A percentile compares a stretch with the other conserved stretches of the same genome.
Evolutionary conservation across 2,113 vertebrate species (phyloP).

Genomic region (Clarias batrachus): DNA sequence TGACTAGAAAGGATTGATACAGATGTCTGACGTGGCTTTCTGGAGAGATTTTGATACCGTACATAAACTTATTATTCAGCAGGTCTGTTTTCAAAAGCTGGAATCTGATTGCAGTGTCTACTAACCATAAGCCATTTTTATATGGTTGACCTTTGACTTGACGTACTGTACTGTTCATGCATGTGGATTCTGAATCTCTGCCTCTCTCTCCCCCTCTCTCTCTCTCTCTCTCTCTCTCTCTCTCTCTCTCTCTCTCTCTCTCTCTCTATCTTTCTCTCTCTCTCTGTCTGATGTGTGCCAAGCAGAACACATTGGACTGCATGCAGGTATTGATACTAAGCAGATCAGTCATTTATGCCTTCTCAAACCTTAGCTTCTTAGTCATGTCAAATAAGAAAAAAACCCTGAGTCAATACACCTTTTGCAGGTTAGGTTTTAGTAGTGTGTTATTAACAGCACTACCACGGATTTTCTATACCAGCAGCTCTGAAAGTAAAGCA

Average conservation of each 20-base stretch:
- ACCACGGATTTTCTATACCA: background rate
- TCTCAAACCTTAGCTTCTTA: background rate
- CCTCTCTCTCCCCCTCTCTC: slow-evolving; percentile 29
- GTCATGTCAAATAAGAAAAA: background rate
- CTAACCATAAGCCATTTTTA: slow-evolving; percentile 32
- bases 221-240: slow-evolving; percentile 36
- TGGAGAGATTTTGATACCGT: slow-evolving; percentile 4
- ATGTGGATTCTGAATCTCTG: slow-evolving; percentile 41
- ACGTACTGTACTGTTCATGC: background rate
- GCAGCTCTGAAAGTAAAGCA: background rate
- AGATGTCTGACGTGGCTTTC: background rate
- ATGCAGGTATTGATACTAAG: slow-evolving; percentile 86
- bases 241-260: slow-evolving; percentile 44
- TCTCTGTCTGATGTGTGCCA: slow-evolving; percentile 58
- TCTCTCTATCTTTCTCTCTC: slow-evolving; percentile 31
- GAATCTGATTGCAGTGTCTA: slow-evolving; percentile 34
- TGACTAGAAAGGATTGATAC: background rate
- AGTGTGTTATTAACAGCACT: background rate
- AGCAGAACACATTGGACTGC: slow-evolving; percentile 94
- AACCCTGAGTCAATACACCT: background rate
- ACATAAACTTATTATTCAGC: background rate
- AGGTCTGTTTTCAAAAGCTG: slow-evolving; percentile 28
- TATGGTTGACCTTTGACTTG: slow-evolving; percentile 20
- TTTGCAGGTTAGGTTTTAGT: background rate
- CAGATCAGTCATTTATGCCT: slow-evolving; percentile 26